Percentiles rank a stretch among this genome's conserved stretches.
Evolutionary conservation across 2,113 vertebrate genomes (phyloP).

Genomic region (Xenopus laevis): DNA sequence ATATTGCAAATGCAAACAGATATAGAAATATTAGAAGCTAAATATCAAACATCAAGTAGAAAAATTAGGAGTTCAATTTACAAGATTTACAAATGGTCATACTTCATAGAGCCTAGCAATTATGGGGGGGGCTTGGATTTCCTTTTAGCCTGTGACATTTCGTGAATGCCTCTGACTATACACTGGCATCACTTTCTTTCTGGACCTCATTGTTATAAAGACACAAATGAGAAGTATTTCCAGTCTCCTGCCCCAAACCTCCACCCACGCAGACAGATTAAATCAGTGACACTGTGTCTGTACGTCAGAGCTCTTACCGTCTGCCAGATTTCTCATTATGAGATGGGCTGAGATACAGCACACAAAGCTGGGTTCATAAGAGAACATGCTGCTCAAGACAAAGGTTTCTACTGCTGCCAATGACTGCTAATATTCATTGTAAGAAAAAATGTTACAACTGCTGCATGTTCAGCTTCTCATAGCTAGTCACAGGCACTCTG

Average conservation of each 20-base stretch:
- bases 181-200: neutral
- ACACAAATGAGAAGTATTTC: neutral
- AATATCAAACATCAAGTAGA: no score
- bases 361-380: neutral
- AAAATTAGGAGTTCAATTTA: no score
- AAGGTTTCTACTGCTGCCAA: neutral
- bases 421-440: no score
- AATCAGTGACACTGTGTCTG: neutral
- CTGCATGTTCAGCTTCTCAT: no score
- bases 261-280: slow-evolving; percentile 23
- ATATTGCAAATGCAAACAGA: no score
- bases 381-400: neutral
- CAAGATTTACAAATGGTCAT: neutral
- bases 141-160: neutral
- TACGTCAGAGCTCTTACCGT: slow-evolving; percentile 1
- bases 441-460: no score
- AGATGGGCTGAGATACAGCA: neutral
- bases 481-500: no score
- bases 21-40: no score
- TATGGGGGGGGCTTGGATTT: neutral
- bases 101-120: neutral
- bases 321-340: neutral
- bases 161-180: neutral
- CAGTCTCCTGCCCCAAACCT: neutral
- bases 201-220: neutral